A percentile compares a stretch with the other conserved stretches of the same genome.
phyloP scores from a whole-genome alignment of 2,888 invertebrate species.

The Julus scandinavius region DNA sequence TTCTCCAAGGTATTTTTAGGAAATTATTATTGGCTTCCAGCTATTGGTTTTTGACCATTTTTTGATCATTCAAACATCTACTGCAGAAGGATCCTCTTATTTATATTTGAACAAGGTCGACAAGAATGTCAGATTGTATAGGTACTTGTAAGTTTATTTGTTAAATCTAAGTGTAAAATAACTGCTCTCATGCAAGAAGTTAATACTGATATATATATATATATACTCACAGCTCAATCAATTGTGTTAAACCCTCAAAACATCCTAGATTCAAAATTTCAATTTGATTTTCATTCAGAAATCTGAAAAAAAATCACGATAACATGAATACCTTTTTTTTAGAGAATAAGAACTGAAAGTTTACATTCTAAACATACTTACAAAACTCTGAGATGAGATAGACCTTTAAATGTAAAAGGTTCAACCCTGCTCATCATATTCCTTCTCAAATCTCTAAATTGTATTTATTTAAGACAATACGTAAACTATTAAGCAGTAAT shows the following conservation, averaged over 20 bases:
- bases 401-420: constrained; percentile 14
- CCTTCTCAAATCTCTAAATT: constrained; percentile 29
- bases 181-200: not conserved
- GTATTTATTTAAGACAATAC: not conserved
- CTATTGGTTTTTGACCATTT: not conserved
- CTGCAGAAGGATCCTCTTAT: too few species aligned
- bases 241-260: constrained; percentile 40
- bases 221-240: constrained; percentile 40
- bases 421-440: constrained; percentile 14
- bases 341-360: not conserved
- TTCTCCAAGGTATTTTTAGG: not conserved
- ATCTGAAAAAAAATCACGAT: not conserved
- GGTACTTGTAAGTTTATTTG: not conserved
- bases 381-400: not conserved
- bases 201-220: not conserved
- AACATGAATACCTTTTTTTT: not conserved
- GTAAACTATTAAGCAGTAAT: not conserved
- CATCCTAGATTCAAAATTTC: not conserved
- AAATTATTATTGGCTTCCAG: not conserved
- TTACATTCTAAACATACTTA: not conserved
- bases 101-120: too few species aligned
- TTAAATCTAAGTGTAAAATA: not conserved
- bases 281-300: constrained; percentile 32
- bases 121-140: not conserved
- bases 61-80: too few species aligned